Base-by-base conservation (phyloP, 2,797 vertebrate genomes). In the Poeciliopsis paucimaculata region DNA sequence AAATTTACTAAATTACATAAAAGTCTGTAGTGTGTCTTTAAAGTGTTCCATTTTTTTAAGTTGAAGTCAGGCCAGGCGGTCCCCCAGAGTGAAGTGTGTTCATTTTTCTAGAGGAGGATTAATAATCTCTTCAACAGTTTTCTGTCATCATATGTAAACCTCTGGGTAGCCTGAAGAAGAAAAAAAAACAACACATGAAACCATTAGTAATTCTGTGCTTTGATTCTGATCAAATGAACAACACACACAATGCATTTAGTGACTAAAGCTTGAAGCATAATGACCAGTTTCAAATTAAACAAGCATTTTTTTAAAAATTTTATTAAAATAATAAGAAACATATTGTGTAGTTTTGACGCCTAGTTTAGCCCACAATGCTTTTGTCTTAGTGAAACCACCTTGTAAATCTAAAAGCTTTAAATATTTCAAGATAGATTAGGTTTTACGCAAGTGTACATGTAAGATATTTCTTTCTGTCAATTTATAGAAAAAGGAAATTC, bases 11-110 rank as follows among this genome's bases (percentile, higher is more conserved):
- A 88, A 89, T 46, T 71, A 81, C 81, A 79, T 80, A 80, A 82
- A 87, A 86, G 90, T 90, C 82, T 87, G 89, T 94, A 91, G 93
- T 92, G 91, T 93, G 88, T 80, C 81, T 80, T 78, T 71, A 13
- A 79, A 89, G 81, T 80, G 82, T 90, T 88, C 88, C 93, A 93
- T 90, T 73, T 68, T 34, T 66, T 4, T 64, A 80, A 43, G 51
- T 62, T 3, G 57, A 66, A 77, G 47, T 43, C 71, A 82, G 82
- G 70, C 75, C 71, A 47, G 57, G 81, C 31, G 1, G 78, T 83
- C 71, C 82, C 83, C 71, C 72, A 47, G 73, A 82, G 86, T 41
- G 72, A 74, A 86, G 85, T 53, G 80, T 18, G 62, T 87, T 76
- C 12, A 74, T 87, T 82, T 80, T 78, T 76, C 80, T 73, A 64